Evolutionary conservation across 2,888 invertebrate genomes (phyloP).

Genomic region (Eudemis profundana): DNA sequence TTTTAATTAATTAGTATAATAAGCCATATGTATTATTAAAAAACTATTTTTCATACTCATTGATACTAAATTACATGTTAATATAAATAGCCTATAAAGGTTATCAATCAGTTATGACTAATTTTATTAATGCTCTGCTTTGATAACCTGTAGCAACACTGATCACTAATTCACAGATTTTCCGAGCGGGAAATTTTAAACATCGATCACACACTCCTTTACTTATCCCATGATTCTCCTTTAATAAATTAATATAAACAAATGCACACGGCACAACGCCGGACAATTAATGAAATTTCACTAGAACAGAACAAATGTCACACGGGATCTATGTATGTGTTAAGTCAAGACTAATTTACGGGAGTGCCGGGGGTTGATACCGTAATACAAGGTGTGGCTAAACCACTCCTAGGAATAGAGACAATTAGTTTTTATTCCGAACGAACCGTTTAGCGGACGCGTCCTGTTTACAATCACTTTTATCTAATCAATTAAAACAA

Average conservation of each 20-base stretch:
- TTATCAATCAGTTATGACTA: not conserved
- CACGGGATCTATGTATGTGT: slow-evolving; percentile 28
- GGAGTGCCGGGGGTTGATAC: slow-evolving; percentile 69
- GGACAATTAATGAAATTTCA: slow-evolving; percentile 5
- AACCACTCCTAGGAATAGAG: slow-evolving; percentile 77
- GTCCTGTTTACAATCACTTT: slow-evolving; percentile 43
- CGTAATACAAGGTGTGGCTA: slow-evolving; percentile 74
- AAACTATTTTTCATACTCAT: not conserved
- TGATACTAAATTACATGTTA: not conserved
- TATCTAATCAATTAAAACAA: slow-evolving; percentile 37
- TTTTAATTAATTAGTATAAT: too few species aligned
- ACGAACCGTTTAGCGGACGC: slow-evolving; percentile 59
- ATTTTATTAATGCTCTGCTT: not conserved
- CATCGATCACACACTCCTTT: not conserved
- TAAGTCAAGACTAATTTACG: slow-evolving; percentile 46
- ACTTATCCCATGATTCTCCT: not conserved
- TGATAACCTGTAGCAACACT: slow-evolving; percentile 30
- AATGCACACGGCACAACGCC: slow-evolving; percentile 1
- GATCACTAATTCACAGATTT: slow-evolving; percentile 1
- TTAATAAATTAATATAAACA: slow-evolving; percentile 26
- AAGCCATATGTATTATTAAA: not conserved
- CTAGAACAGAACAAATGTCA: slow-evolving; percentile 17
- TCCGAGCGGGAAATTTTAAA: slow-evolving; percentile 31
- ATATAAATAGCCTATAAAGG: not conserved
- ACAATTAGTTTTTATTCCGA: slow-evolving; percentile 72